These are phyloP conservation scores for Accipiter cooperii DNA, from an alignment of 2,113 vertebrate species.

Conservation along the genomic window DNA sequence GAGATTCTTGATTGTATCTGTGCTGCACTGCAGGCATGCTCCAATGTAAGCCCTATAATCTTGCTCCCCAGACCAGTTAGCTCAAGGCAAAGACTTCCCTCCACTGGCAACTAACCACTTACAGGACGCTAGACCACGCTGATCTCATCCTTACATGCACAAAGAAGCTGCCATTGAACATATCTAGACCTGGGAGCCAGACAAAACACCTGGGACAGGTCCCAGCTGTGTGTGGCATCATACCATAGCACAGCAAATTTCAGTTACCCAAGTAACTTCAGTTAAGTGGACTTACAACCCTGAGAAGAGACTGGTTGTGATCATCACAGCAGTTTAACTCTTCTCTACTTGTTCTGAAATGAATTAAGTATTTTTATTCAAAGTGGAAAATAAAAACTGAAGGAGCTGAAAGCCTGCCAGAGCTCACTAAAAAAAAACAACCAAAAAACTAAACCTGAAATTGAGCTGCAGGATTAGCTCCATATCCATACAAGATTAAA, in stretches of 20 bases:
- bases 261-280: background rate
- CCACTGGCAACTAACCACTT: background rate
- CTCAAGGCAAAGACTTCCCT: background rate
- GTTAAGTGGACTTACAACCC: background rate
- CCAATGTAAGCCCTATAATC: background rate
- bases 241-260: background rate
- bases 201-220: background rate
- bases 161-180: background rate
- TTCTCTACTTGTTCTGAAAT: background rate
- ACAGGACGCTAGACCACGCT: background rate
- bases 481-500: background rate
- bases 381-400: background rate
- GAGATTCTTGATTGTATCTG: background rate
- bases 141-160: rapidly evolving
- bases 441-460: background rate
- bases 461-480: background rate
- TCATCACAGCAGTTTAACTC: background rate
- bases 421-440: background rate
- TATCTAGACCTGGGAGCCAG: background rate
- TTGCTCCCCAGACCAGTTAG: background rate
- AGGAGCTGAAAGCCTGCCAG: background rate
- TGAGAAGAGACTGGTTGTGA: background rate
- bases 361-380: background rate
- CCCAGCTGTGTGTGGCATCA: background rate
- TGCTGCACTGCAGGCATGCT: background rate